Evolutionary conservation across 2,888 invertebrate genomes (phyloP).

Genomic region (Toxonevra muliebris): DNA sequence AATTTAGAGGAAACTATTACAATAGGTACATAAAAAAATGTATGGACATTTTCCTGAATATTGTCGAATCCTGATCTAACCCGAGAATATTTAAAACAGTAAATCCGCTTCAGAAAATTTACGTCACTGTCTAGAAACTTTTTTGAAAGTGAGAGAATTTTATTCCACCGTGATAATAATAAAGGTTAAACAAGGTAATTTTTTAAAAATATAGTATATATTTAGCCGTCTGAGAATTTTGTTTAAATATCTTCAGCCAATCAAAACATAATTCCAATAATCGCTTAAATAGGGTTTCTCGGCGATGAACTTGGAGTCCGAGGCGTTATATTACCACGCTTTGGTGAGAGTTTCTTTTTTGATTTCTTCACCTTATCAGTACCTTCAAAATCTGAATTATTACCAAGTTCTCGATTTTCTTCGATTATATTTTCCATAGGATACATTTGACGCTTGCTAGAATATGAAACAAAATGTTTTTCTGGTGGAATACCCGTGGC

Average conservation of each 20-base stretch:
- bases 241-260: not conserved
- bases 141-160: no score
- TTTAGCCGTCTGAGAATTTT: not conserved
- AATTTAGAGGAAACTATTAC: no score
- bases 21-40: no score
- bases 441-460: not conserved
- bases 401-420: slow-evolving; percentile 17
- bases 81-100: no score
- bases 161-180: no score
- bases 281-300: not conserved
- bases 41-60: no score
- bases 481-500: slow-evolving; percentile 13
- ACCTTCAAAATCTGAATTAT: slow-evolving; percentile 14
- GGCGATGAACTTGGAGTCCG: not conserved
- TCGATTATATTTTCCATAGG: slow-evolving; percentile 21
- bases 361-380: not conserved
- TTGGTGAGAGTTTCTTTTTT: not conserved
- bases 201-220: not conserved
- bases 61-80: no score
- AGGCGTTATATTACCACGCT: not conserved
- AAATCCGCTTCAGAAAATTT: no score
- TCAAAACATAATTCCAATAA: not conserved
- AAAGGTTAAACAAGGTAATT: no score
- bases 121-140: no score
- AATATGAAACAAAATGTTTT: not conserved